Base-by-base conservation (phyloP, 2,888 invertebrate species). In the Listrodromus nycthemerus region DNA sequence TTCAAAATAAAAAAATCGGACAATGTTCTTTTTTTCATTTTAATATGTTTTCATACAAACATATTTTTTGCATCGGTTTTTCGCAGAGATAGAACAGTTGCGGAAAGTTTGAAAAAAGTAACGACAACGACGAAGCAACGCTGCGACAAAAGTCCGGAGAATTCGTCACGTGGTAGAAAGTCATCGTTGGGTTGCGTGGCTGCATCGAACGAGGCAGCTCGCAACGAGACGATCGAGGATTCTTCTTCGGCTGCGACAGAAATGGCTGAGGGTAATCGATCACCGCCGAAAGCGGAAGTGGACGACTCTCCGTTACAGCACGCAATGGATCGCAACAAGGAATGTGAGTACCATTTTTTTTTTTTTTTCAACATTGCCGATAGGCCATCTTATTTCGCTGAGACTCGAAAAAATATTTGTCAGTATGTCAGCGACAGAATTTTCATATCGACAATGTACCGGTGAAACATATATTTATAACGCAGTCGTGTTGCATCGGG, bases 311-410 rank as follows among this genome's bases (percentile, higher is more conserved):
- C 98, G 69, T 95, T 99, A 91, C 97, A 98, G 93, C 97, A 97
- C 90, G 96, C 97, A 93, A 97, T 99, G 96, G 98, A 98, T 94
- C 98, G 98, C 94, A 99, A 99, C 94, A 99, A 99, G 95, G 98
- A 99, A 96, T 98, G 99, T 99, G 94, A 97, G 98, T 96, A 88
- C 75, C 61, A 30, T 74, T 3, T 27, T 52, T 48, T n/a, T 41
- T 7, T 27, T n/a, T 7, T 70, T 70, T 48, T 27, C 27, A 30
- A 27, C 16, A 48, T 19, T 13, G 21, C 70, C 30, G 69, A 50
- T 37, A 61, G 67, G 69, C 19, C 7, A 48, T 63, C 45, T 33
- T 21, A 63, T 30, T 48, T 33, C 30, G 48, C 27, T 30, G 6
- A 48, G 33, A 21, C 21, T 48, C 48, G 48, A 41, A n/a, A 33